These are phyloP conservation scores for Orthonychiurus folsomi DNA, from an alignment of 2,888 invertebrate genomes.

Conservation along the genomic window DNA sequence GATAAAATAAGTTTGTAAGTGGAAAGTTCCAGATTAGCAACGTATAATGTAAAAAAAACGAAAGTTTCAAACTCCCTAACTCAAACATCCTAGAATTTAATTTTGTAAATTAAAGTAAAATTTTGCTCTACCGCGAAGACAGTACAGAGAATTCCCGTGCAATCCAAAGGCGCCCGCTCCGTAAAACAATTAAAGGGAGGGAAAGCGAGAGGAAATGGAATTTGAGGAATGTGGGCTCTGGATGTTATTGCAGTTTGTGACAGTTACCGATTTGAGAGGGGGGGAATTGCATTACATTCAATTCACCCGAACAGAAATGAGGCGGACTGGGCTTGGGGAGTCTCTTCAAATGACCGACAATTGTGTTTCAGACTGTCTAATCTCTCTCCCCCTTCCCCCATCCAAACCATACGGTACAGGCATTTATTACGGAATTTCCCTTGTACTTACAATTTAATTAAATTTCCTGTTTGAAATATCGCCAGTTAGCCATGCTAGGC, in stretches of 20 bases:
- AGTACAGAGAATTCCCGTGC: too few species aligned
- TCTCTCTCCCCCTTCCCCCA: not conserved
- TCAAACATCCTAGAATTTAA: too few species aligned
- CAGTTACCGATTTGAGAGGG: slow-evolving; percentile 15
- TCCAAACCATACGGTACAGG: not conserved
- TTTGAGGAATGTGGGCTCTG: slow-evolving; percentile 13
- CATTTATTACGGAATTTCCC: not conserved
- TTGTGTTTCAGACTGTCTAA: not conserved
- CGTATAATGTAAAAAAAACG: too few species aligned
- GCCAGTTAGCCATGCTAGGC: not conserved
- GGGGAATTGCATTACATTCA: not conserved
- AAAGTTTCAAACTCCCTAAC: too few species aligned
- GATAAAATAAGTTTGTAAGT: too few species aligned
- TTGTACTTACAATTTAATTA: slow-evolving; percentile 15
- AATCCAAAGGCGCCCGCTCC: too few species aligned
- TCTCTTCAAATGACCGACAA: not conserved
- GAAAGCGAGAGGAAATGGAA: not conserved
- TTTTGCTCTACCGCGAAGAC: too few species aligned
- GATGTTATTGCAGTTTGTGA: slow-evolving; percentile 13
- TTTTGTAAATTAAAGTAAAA: too few species aligned
- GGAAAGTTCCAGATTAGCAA: too few species aligned
- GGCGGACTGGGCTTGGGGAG: not conserved
- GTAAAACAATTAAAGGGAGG: slow-evolving; percentile 1
- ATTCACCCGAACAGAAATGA: not conserved
- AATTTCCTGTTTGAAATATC: slow-evolving; percentile 17